Evolutionary conservation across 2,113 vertebrate genomes (phyloP).

Genomic region (Alexandromys fortis): DNA sequence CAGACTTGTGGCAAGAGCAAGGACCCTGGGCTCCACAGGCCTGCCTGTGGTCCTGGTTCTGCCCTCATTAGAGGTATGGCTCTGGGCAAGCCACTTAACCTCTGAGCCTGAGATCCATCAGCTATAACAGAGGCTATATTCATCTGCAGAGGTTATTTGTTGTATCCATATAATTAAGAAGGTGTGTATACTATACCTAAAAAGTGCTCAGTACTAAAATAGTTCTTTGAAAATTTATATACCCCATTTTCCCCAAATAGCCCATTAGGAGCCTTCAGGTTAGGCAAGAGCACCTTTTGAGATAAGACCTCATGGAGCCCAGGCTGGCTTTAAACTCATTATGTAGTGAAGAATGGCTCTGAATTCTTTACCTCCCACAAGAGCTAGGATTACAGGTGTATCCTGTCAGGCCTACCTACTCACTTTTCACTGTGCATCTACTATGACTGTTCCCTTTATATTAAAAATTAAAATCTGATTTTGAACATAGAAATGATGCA

Average conservation of each 20-base stretch:
- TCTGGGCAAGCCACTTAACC: background rate
- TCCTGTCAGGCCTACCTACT: background rate
- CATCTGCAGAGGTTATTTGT: background rate
- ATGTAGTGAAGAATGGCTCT: background rate
- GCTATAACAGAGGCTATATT: background rate
- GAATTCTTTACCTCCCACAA: background rate
- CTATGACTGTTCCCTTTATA: background rate
- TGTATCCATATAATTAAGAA: background rate
- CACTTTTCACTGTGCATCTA: too few relatives aligned
- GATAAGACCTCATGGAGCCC: background rate
- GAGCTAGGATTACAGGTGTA: background rate
- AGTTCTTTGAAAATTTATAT: background rate
- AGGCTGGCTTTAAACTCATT: background rate
- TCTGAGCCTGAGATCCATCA: background rate
- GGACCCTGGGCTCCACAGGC: too few relatives aligned
- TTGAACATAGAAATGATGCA: background rate
- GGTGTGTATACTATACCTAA: background rate
- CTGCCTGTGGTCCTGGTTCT: background rate
- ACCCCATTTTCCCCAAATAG: background rate
- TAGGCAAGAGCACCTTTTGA: background rate
- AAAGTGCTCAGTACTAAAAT: background rate
- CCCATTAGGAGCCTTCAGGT: background rate
- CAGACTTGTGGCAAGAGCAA: background rate
- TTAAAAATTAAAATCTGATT: background rate
- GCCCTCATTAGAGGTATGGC: background rate